A percentile compares a stretch with the other conserved stretches of the same genome.
These are phyloP conservation scores for human (Homo sapiens) DNA, from an alignment of 2,113 vertebrate species.

Conservation along the genomic window GRCh38 chr9:117007001-117007500, in stretches of 20 bases:
- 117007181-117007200: not conserved
- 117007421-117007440: not conserved
- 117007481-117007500: not conserved
- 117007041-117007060: too few species aligned
- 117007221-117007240: not conserved
- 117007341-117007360: not conserved
- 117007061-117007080: not conserved
- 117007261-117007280: not conserved
- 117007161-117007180: not conserved
- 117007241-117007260: not conserved
- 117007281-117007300: not conserved
- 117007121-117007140: not conserved
- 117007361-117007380: not conserved
- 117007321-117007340: not conserved
- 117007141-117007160: not conserved
- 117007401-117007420: too few species aligned
- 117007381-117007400: not conserved
- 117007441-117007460: not conserved
- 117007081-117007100: not conserved
- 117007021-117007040: too few species aligned
- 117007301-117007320: not conserved
- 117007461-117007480: not conserved
- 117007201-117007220: not conserved
- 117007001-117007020: too few species aligned
- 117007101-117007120: rapidly evolving